Base-by-base conservation (phyloP, 2,113 vertebrate genomes). In the Pluvialis apricaria region DNA sequence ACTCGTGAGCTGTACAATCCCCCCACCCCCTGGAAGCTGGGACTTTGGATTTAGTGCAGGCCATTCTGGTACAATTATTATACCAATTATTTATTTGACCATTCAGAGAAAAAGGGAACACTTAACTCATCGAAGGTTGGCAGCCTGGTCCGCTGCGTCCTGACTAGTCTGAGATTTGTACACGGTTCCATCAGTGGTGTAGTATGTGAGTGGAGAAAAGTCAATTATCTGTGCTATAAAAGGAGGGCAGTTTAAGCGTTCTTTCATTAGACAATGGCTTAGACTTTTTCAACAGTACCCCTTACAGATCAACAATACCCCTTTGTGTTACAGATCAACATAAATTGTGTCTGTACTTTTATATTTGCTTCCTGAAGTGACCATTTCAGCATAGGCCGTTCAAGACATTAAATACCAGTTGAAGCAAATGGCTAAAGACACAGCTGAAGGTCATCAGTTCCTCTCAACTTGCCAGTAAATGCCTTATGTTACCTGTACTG, bases 41-140 rank as follows among this genome's bases (percentile, higher is more conserved):
- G 49, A 14, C 17, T 89, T 47, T 34, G 29, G 62, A 15, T 65
- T 55, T 17, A 5, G 17, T 42, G 55, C 55, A 58, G 38, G 20
- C 15, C 38, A 4, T 87, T 54, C n/a, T 1, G 2, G 38, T 28
- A 6, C 2, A 3, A 18, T 28, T 45, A 5, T n/a, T 36, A 20
- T 25, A 31, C 5, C 8, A 8, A 25, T 70, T 76, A 22, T 49
- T 79, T 57, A 29, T 38, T 42, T 58, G 51, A 61, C 15, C 11
- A 24, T 29, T 55, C 66, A 17, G 66, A 57, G 57, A 20, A 36
- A 58, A 69, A 57, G 44, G 52, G 26, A 79, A 20, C 28, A 26
- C 34, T 64, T 28, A 16, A 29, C 40, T 80, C 17, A 26, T 34
- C 0, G 0, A 12, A 22, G 3, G 13, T 10, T 49, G 65, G 20